A percentile compares a stretch with the other conserved stretches of the same genome.
phyloP scores from a whole-genome alignment of 2,888 invertebrate species.

The Timema podura region DNA sequence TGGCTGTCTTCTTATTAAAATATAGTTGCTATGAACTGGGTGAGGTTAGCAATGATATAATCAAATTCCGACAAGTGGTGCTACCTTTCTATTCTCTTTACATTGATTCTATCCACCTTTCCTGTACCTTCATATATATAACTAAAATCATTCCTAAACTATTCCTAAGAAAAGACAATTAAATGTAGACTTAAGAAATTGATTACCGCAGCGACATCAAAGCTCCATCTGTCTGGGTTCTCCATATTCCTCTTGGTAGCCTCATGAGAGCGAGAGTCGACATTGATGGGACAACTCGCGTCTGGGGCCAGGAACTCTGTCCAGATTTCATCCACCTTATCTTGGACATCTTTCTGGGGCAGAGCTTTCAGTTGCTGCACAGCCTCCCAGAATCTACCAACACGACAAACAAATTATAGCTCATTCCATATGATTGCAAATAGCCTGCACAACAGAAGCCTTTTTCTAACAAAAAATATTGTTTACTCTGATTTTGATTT shows the following conservation, averaged over 20 bases:
- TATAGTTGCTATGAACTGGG: no score
- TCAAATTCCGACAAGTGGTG: no score
- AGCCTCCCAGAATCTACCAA: constrained; percentile 86
- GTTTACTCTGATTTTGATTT: no score
- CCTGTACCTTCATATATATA: no score
- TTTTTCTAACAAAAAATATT: no score
- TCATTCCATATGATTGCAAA: no score
- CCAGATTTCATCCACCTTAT: constrained; percentile 84
- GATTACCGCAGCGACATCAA: constrained; percentile 93
- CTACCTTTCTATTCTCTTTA: no score
- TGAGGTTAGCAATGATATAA: no score
- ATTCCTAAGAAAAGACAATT: background rate
- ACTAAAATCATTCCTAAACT: background rate
- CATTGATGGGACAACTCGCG: constrained; percentile 95
- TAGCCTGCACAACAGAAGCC: no score
- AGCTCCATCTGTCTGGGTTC: constrained; percentile 86
- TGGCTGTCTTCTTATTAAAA: no score
- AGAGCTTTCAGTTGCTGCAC: constrained; percentile 88
- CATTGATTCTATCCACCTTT: no score
- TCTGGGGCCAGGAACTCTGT: constrained; percentile 89
- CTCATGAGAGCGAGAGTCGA: constrained; percentile 89
- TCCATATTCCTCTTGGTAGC: constrained; percentile 75
- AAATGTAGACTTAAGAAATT: background rate
- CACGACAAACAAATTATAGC: no score
- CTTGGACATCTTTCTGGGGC: constrained; percentile 78